Conservation (phyloP, 2,888 invertebrate species). For the Carabus problematicus region DNA sequence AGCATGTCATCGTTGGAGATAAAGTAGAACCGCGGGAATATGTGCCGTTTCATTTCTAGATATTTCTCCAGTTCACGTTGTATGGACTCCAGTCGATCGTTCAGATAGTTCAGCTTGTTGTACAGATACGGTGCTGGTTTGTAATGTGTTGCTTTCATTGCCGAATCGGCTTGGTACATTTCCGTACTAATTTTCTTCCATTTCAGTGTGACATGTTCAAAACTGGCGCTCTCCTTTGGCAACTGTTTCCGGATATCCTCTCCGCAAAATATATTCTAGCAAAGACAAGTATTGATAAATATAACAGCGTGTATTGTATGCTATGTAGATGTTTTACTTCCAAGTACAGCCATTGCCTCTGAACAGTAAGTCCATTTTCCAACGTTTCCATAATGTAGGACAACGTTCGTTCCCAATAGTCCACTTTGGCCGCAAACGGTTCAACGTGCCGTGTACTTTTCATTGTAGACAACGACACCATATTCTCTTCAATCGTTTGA, state of each 20-base stretch:
- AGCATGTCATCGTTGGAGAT: slow-evolving; percentile 83
- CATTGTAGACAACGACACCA: slow-evolving; percentile 84
- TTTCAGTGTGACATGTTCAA: slow-evolving; percentile 73
- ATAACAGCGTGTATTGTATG: slow-evolving; percentile 14
- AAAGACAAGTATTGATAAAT: slow-evolving; percentile 31
- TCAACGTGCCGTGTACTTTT: slow-evolving; percentile 88
- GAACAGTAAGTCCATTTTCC: slow-evolving; percentile 81
- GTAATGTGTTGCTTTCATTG: slow-evolving; percentile 69
- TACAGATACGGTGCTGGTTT: slow-evolving; percentile 68
- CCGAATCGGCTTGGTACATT: slow-evolving; percentile 65
- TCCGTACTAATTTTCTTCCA: slow-evolving; percentile 72
- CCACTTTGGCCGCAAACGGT: slow-evolving; percentile 83
- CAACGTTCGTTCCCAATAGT: slow-evolving; percentile 85
- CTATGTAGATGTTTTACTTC: slow-evolving; percentile 61
- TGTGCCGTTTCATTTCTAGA: slow-evolving; percentile 85
- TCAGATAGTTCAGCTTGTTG: slow-evolving; percentile 74
- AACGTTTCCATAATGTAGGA: slow-evolving; percentile 83
- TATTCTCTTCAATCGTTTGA: slow-evolving; percentile 82
- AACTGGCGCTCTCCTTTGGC: slow-evolving; percentile 77
- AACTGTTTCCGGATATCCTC: slow-evolving; percentile 88
- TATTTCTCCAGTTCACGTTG: slow-evolving; percentile 85
- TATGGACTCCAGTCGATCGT: slow-evolving; percentile 78
- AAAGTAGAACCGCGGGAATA: slow-evolving; percentile 86
- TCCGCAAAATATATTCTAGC: slow-evolving; percentile 80
- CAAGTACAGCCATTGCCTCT: slow-evolving; percentile 84